Evolutionary conservation across 2,888 invertebrate species (phyloP).

Genomic region (Maniola hyperantus): DNA sequence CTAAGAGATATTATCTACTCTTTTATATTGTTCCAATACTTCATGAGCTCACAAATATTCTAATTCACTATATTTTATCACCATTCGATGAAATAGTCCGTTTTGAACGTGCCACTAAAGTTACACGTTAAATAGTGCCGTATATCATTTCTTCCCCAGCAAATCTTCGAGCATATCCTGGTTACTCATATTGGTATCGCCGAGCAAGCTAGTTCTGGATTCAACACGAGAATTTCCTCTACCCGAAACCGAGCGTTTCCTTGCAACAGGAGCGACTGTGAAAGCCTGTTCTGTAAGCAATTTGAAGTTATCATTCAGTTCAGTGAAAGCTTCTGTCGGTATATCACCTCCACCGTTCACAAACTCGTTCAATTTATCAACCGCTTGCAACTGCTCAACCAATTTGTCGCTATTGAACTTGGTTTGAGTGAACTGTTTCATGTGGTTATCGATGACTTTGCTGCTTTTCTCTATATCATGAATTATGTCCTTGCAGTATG

Average conservation of each 20-base stretch:
- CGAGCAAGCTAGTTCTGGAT: constrained; percentile 56
- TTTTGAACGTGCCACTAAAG: neutral
- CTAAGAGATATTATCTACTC: too few species aligned
- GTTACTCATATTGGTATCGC: constrained; percentile 68
- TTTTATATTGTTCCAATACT: too few species aligned
- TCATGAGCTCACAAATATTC: neutral
- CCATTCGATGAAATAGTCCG: constrained; percentile 3
- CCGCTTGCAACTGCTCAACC: constrained; percentile 74
- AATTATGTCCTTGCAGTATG: constrained; percentile 73
- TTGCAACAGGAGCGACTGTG: constrained; percentile 49
- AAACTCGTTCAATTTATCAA: constrained; percentile 76
- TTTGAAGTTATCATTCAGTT: constrained; percentile 74
- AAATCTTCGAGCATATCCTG: constrained; percentile 72
- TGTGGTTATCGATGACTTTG: constrained; percentile 77
- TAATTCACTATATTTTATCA: neutral
- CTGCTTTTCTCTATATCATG: constrained; percentile 72
- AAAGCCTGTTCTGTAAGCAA: constrained; percentile 65
- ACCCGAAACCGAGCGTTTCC: constrained; percentile 65
- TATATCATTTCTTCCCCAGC: constrained; percentile 73
- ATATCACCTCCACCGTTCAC: constrained; percentile 64
- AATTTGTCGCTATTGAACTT: constrained; percentile 75
- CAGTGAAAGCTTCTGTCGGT: constrained; percentile 59
- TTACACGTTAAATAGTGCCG: constrained; percentile 19
- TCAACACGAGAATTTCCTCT: constrained; percentile 54
- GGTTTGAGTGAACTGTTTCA: constrained; percentile 71